Evolutionary conservation across 2,113 vertebrate genomes (phyloP).

Genomic region (Ascaphus truei): DNA sequence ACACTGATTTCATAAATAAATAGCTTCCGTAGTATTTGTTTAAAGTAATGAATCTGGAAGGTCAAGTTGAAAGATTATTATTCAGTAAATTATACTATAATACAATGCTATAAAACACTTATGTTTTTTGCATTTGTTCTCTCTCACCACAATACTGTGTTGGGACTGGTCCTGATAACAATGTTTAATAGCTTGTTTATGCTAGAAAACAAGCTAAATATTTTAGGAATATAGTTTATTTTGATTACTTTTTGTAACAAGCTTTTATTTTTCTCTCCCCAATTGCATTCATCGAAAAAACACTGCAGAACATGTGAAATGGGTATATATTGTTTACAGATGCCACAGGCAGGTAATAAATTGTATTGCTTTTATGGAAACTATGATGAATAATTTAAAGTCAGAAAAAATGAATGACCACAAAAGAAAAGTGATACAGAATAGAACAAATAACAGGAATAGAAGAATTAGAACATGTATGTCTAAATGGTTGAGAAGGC

Average conservation of each 20-base stretch:
- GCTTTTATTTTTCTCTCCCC: slow-evolving; percentile 10
- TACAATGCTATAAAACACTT: too few relatives aligned
- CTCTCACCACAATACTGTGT: too few relatives aligned
- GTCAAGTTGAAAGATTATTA: too few relatives aligned
- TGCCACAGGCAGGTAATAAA: slow-evolving; percentile 29
- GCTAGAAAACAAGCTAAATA: neutral
- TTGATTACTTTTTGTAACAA: slow-evolving; percentile 18
- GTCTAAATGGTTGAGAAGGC: neutral
- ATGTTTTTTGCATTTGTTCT: too few relatives aligned
- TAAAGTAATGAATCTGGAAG: too few relatives aligned
- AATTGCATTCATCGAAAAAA: slow-evolving; percentile 9
- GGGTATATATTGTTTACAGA: neutral
- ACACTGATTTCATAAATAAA: too few relatives aligned
- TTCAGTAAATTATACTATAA: too few relatives aligned
- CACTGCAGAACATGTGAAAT: slow-evolving; percentile 7
- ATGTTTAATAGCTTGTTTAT: neutral
- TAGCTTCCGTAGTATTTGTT: too few relatives aligned
- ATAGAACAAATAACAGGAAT: slow-evolving; percentile 15
- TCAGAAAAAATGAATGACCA: slow-evolving; percentile 31
- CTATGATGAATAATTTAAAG: slow-evolving; percentile 30
- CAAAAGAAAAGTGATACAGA: neutral
- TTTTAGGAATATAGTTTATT: slow-evolving; percentile 6
- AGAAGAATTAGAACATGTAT: slow-evolving; percentile 15
- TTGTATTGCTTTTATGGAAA: slow-evolving; percentile 30
- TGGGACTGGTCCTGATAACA: too few relatives aligned